A percentile compares a stretch with the other conserved stretches of the same genome.
Evolutionary conservation across 2,113 vertebrate genomes (phyloP).

Genomic region (Brienomyrus brachyistius): DNA sequence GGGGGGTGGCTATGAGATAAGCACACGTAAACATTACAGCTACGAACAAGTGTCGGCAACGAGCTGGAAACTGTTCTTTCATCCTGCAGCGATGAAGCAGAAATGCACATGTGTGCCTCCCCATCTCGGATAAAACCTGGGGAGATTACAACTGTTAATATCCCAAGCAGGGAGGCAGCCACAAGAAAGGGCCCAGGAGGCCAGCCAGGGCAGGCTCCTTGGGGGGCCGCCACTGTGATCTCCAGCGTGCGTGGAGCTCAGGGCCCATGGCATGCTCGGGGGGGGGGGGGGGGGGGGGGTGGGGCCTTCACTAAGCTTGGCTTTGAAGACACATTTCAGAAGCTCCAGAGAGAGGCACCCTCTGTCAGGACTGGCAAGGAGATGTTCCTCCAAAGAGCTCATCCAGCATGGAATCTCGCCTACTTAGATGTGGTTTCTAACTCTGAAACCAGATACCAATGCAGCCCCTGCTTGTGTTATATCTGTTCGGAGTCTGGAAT

Average conservation of each 20-base stretch:
- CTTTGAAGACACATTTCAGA: background rate
- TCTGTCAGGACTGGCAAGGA: background rate
- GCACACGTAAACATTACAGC: conserved; percentile 39
- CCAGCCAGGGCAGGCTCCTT: background rate
- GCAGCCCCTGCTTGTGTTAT: background rate
- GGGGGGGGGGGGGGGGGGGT: background rate
- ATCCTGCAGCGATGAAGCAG: conserved; percentile 50
- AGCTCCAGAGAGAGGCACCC: background rate
- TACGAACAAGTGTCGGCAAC: conserved; percentile 37
- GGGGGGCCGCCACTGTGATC: conserved; percentile 1
- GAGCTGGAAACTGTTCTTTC: conserved; percentile 49
- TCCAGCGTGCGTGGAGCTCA: background rate
- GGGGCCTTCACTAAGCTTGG: background rate
- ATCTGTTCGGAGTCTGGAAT: background rate
- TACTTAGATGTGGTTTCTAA: background rate
- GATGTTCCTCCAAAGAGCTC: background rate
- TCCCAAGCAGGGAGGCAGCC: conserved; percentile 38
- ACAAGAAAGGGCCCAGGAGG: conserved; percentile 37
- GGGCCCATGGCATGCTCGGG: background rate
- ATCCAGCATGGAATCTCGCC: background rate
- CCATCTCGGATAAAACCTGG: conserved; percentile 37
- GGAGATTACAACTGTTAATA: conserved; percentile 32
- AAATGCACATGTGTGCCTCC: conserved; percentile 31
- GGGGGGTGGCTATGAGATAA: conserved; percentile 35
- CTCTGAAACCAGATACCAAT: background rate